A percentile compares a stretch with the other conserved stretches of the same genome.
Evolutionary conservation across 2,888 invertebrate species (phyloP).

Genomic region (Mamestra brassicae): DNA sequence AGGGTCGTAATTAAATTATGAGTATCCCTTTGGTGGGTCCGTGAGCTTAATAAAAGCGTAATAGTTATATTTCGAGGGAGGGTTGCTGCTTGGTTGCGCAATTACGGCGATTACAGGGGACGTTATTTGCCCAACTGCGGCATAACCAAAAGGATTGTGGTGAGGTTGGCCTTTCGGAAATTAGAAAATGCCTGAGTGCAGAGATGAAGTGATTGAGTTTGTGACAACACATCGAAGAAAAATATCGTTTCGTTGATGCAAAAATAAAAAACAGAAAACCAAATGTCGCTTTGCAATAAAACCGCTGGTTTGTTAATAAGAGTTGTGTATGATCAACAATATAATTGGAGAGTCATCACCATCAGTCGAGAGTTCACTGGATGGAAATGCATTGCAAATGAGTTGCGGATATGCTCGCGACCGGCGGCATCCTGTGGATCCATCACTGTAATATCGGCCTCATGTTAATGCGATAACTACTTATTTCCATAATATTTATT

Average conservation of each 20-base stretch:
- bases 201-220: constrained; percentile 23
- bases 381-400: constrained; percentile 42
- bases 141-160: constrained; percentile 65
- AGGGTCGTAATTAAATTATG: constrained; percentile 88
- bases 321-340: neutral
- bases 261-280: no score
- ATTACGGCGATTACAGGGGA: constrained; percentile 77
- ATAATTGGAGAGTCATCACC: constrained; percentile 1
- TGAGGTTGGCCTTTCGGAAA: constrained; percentile 54
- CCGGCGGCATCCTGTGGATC: constrained; percentile 34
- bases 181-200: constrained; percentile 40
- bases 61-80: constrained; percentile 86
- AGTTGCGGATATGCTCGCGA: constrained; percentile 38
- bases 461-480: constrained; percentile 25
- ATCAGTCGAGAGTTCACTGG: constrained; percentile 19
- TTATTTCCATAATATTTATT: constrained; percentile 38
- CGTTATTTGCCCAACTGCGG: constrained; percentile 71
- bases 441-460: constrained; percentile 23
- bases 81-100: constrained; percentile 80
- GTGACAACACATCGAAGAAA: neutral
- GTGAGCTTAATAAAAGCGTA: constrained; percentile 88
- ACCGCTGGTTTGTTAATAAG: neutral
- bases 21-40: constrained; percentile 86
- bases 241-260: neutral
- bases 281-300: neutral